Evolutionary conservation across 37 sponge, comb jelly and placozoan genomes (phyloP).

Genomic region (Theonella swinhoei): DNA sequence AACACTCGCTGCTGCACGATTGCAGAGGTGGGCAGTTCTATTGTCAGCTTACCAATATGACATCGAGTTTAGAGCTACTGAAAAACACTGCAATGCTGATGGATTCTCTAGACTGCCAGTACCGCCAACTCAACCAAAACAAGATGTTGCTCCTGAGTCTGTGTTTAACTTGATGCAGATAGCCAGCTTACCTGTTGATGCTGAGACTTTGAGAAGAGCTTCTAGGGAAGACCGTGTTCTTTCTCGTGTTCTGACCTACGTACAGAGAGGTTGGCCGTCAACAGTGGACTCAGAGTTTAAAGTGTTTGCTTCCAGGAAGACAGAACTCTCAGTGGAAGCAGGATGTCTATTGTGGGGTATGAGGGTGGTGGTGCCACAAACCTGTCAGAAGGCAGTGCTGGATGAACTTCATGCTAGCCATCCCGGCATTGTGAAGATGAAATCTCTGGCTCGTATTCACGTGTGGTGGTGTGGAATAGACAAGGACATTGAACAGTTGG

Average conservation of each 20-base stretch:
- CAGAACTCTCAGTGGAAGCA: conserved; percentile 21
- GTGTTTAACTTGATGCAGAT: conserved; percentile 6
- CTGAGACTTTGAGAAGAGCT: not conserved
- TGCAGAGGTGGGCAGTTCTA: conserved; percentile 37
- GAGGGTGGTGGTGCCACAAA: conserved; percentile 17
- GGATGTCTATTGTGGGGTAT: conserved; percentile 55
- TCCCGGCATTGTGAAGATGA: conserved; percentile 34
- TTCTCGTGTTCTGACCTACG: not conserved
- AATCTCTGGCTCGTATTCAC: conserved; percentile 12
- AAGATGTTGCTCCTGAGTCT: too few relatives aligned
- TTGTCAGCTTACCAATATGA: conserved; percentile 54
- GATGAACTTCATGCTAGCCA: conserved; percentile 15
- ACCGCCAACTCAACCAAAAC: too few relatives aligned
- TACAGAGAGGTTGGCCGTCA: conserved; percentile 18
- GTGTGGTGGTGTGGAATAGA: conserved; percentile 55
- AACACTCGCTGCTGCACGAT: conserved; percentile 26
- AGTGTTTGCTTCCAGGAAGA: not conserved
- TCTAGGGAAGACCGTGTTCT: not conserved
- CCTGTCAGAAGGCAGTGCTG: not conserved
- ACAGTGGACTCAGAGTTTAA: not conserved
- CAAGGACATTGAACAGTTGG: conserved; percentile 19
- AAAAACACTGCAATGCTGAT: conserved; percentile 71
- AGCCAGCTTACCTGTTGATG: not conserved
- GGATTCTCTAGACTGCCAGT: conserved; percentile 56
- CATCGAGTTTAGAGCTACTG: conserved; percentile 55